A percentile compares a stretch with the other conserved stretches of the same genome.
These are phyloP conservation scores for Radopholus similis DNA, from an alignment of 1,140 invertebrate species.

Conservation along the genomic window DNA sequence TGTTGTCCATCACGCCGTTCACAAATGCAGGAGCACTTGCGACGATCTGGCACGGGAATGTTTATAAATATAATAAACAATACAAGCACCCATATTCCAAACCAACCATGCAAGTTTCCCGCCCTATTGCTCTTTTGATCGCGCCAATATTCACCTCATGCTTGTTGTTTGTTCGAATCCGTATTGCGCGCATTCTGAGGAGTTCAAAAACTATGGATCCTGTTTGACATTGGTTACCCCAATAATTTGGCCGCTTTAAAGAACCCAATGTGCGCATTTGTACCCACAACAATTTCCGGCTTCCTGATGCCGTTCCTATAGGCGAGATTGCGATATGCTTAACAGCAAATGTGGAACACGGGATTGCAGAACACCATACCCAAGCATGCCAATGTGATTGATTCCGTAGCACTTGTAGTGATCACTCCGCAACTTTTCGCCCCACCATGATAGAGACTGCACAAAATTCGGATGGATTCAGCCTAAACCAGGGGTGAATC, in stretches of 20 bases:
- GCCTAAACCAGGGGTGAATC: too few species aligned
- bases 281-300: slow-evolving; percentile 85
- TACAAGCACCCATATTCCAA: neutral
- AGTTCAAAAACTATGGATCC: neutral
- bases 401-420: slow-evolving; percentile 59
- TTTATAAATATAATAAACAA: neutral
- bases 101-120: slow-evolving; percentile 79
- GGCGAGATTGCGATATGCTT: slow-evolving; percentile 86
- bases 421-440: slow-evolving; percentile 79
- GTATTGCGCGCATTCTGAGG: slow-evolving; percentile 70
- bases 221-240: slow-evolving; percentile 60
- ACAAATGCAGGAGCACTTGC: slow-evolving; percentile 92
- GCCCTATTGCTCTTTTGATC: slow-evolving; percentile 77
- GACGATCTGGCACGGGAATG: slow-evolving; percentile 63
- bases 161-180: slow-evolving; percentile 72
- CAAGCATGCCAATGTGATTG: slow-evolving; percentile 52
- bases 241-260: slow-evolving; percentile 89
- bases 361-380: slow-evolving; percentile 17
- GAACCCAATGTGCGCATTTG: slow-evolving; percentile 88
- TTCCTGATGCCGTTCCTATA: slow-evolving; percentile 73
- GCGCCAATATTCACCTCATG: slow-evolving; percentile 71
- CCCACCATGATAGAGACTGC: slow-evolving; percentile 81
- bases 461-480: slow-evolving; percentile 84
- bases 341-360: slow-evolving; percentile 68
- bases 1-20: slow-evolving; percentile 93